Conservation (phyloP, 2,797 vertebrate species). For the Protonibea diacanthus region DNA sequence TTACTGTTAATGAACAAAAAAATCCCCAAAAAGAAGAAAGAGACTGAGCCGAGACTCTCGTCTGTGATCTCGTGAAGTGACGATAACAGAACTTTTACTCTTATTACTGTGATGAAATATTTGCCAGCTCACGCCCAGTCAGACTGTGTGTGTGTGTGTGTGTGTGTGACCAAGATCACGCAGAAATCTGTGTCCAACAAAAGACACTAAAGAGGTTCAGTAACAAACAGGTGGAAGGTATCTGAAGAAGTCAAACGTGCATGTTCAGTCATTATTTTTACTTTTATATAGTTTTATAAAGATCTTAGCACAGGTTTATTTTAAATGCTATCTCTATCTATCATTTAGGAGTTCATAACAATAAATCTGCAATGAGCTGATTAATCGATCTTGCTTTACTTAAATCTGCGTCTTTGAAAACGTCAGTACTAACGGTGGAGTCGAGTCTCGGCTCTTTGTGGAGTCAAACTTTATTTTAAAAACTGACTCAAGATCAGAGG, state of each 20-base stretch:
- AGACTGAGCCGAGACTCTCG: conserved; percentile 5
- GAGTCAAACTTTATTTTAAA: conserved; percentile 6
- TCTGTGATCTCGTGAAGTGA: conserved; percentile 12
- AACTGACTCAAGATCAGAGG: not conserved
- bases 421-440: not conserved
- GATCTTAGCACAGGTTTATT: too few species aligned
- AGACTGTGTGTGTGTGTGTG: not conserved
- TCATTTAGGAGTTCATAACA: not conserved
- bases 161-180: not conserved
- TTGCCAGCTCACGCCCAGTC: not conserved
- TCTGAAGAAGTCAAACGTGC: too few species aligned
- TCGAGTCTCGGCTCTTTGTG: conserved; percentile 17
- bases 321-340: too few species aligned
- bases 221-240: conserved; percentile 26
- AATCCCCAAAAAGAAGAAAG: conserved; percentile 5
- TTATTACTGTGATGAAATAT: conserved; percentile 1
- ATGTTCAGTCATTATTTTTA: not conserved
- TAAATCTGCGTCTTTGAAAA: not conserved
- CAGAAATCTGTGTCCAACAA: not conserved
- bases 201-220: not conserved
- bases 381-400: too few species aligned
- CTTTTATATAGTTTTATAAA: too few species aligned
- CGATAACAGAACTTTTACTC: not conserved
- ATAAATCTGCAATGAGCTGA: not conserved
- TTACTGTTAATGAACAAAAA: conserved; percentile 12